These are phyloP conservation scores for Catharus fuscescens DNA, from an alignment of 2,113 vertebrate species.

Conservation along the genomic window DNA sequence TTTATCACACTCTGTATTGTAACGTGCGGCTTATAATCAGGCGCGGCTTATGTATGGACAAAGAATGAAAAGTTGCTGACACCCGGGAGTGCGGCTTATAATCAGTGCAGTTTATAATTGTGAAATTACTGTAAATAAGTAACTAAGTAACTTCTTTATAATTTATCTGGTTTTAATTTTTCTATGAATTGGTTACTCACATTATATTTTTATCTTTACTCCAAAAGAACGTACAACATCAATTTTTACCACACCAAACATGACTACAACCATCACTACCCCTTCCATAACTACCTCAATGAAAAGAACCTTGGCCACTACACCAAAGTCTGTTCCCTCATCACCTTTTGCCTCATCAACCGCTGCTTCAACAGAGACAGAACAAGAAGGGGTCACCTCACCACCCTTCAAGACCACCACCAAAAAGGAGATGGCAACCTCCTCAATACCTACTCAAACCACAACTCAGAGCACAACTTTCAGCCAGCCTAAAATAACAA, in stretches of 20 bases:
- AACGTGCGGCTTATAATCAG: no score
- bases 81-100: no score
- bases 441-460: background rate
- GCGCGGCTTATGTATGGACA: no score
- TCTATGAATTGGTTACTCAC: background rate
- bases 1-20: no score
- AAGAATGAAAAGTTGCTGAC: no score
- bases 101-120: no score
- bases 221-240: conserved; percentile 39
- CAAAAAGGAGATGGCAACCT: background rate
- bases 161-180: background rate
- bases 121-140: background rate
- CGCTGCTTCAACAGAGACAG: background rate
- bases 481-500: background rate
- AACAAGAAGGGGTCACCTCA: background rate
- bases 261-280: background rate
- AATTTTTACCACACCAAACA: background rate
- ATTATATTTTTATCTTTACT: background rate
- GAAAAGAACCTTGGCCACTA: background rate
- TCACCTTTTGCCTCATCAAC: background rate
- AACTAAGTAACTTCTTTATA: background rate
- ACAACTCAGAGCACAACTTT: background rate
- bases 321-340: background rate
- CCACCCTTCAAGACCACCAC: background rate
- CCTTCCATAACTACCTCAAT: background rate